Conservation (phyloP, 53 echinoderm and acorn worm genomes). For the Echinometra lucunter region DNA sequence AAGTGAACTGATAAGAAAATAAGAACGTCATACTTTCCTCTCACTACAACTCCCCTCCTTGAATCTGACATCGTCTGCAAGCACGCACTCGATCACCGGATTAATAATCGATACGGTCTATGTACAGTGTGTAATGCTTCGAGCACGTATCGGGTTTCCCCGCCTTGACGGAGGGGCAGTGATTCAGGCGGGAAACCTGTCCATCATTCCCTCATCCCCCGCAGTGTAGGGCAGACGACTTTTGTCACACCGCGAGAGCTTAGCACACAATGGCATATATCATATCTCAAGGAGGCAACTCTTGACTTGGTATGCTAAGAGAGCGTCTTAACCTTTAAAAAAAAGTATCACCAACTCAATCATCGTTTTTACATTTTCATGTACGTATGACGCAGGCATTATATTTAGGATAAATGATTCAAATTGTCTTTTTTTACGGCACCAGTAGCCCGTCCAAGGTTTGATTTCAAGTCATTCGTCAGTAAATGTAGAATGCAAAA, state of each 20-base stretch:
- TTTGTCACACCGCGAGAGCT: constrained; percentile 5
- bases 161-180: not conserved
- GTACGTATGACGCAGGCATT: not conserved
- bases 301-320: constrained; percentile 4
- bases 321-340: not conserved
- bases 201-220: constrained; percentile 6
- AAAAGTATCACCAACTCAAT: not conserved
- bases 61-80: not conserved
- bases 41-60: not conserved
- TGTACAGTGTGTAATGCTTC: constrained; percentile 19
- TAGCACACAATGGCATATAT: constrained; percentile 2
- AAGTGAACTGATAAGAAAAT: not conserved
- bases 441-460: too few species aligned
- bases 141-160: constrained; percentile 1
- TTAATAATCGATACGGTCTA: constrained; percentile 19
- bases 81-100: not conserved
- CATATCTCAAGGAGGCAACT: constrained; percentile 1
- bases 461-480: too few species aligned
- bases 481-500: too few species aligned
- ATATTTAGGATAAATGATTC: too few species aligned
- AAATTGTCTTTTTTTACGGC: too few species aligned
- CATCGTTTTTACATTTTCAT: not conserved
- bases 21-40: not conserved
- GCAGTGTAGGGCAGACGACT: not conserved
- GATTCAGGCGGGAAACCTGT: constrained; percentile 12